These are phyloP conservation scores for Mastomys coucha DNA, from an alignment of 2,113 vertebrate genomes.

Conservation along the genomic window DNA sequence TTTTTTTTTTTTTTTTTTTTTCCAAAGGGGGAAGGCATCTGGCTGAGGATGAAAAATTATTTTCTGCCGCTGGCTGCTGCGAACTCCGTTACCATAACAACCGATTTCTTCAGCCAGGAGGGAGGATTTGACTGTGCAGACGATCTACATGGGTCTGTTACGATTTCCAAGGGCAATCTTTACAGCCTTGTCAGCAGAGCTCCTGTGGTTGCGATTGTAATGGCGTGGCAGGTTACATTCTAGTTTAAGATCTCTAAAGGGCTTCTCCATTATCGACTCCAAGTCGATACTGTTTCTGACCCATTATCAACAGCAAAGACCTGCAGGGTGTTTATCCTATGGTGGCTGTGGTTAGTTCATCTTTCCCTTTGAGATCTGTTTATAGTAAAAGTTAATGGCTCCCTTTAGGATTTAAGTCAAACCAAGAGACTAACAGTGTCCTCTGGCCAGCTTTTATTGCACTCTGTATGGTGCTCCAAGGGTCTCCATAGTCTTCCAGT, in stretches of 20 bases:
- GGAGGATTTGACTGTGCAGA: constrained; percentile 54
- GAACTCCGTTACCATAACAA: constrained; percentile 71
- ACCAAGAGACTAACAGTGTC: neutral
- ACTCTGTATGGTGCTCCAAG: neutral
- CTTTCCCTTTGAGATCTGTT: constrained; percentile 20
- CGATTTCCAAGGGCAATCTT: constrained; percentile 71
- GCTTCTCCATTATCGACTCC: neutral
- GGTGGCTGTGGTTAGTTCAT: neutral
- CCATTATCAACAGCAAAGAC: neutral
- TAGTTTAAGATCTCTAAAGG: constrained; percentile 28
- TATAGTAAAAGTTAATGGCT: neutral
- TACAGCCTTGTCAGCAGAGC: constrained; percentile 20
- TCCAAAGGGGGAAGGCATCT: neutral
- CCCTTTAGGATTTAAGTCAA: constrained; percentile 27
- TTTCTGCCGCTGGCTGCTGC: constrained; percentile 57
- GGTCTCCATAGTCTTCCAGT: neutral
- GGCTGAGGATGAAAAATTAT: constrained; percentile 56
- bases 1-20: constrained; percentile 59
- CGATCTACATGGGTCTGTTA: neutral
- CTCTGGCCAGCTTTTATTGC: neutral
- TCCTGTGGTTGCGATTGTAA: neutral
- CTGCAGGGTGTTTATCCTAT: neutral
- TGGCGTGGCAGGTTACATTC: neutral
- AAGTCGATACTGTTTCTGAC: neutral
- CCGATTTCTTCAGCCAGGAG: constrained; percentile 53